These are phyloP conservation scores for Auanema freiburgensis DNA, from an alignment of 2,888 invertebrate species.

Conservation along the genomic window DNA sequence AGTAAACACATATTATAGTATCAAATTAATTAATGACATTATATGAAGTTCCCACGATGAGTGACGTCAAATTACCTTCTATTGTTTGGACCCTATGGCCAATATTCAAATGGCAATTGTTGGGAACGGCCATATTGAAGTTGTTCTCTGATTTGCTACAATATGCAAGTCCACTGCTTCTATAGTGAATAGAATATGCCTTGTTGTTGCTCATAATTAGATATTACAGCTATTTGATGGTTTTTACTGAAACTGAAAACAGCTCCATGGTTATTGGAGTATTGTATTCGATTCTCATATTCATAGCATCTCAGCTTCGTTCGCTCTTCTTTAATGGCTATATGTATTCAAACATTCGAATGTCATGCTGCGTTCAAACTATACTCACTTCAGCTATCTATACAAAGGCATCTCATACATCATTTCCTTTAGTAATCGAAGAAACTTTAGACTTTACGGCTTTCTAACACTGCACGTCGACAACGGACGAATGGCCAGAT, in stretches of 20 bases:
- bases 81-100: slow-evolving; percentile 50
- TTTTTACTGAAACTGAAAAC: slow-evolving; percentile 53
- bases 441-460: slow-evolving; percentile 59
- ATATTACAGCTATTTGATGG: slow-evolving; percentile 47
- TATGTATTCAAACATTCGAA: slow-evolving; percentile 47
- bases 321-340: slow-evolving; percentile 50
- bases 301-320: slow-evolving; percentile 37
- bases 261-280: slow-evolving; percentile 52
- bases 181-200: slow-evolving; percentile 53
- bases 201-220: background rate
- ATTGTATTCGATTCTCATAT: slow-evolving; percentile 50
- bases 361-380: slow-evolving; percentile 54
- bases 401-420: slow-evolving; percentile 61
- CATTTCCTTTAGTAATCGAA: background rate
- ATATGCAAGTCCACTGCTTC: slow-evolving; percentile 56
- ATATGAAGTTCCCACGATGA: too few species aligned
- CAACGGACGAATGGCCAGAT: slow-evolving; percentile 69
- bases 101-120: slow-evolving; percentile 55
- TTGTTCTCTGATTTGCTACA: slow-evolving; percentile 54
- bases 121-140: slow-evolving; percentile 54
- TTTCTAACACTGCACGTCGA: slow-evolving; percentile 67
- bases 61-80: slow-evolving; percentile 40
- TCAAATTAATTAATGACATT: too few species aligned
- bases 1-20: too few species aligned
- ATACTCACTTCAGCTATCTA: slow-evolving; percentile 60